These are phyloP conservation scores for Caenorhabditis auriculariae DNA, from an alignment of 2,888 invertebrate genomes.

Conservation along the genomic window DNA sequence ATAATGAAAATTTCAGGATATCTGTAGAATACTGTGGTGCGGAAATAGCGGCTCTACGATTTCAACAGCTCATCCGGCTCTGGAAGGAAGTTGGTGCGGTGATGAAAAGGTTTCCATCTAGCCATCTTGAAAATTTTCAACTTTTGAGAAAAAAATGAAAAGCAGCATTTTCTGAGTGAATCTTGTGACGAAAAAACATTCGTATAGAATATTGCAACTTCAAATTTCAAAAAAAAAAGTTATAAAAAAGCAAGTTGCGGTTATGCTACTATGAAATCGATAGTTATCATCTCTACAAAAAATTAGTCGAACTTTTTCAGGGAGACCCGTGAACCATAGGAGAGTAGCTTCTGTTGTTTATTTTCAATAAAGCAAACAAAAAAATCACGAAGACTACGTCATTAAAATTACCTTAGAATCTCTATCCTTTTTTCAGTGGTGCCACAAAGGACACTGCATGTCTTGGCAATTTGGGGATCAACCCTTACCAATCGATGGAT, in stretches of 20 bases:
- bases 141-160: neutral
- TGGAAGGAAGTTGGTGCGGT: slow-evolving; percentile 63
- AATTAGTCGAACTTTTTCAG: too few relatives aligned
- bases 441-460: slow-evolving; percentile 57
- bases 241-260: too few relatives aligned
- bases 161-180: too few relatives aligned
- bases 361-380: too few relatives aligned
- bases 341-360: too few relatives aligned
- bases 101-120: slow-evolving; percentile 47
- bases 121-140: neutral
- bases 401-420: too few relatives aligned
- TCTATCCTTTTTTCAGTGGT: slow-evolving; percentile 62
- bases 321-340: too few relatives aligned
- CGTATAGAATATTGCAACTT: too few relatives aligned
- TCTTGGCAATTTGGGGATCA: slow-evolving; percentile 43
- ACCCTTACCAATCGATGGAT: slow-evolving; percentile 49
- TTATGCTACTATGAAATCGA: too few relatives aligned
- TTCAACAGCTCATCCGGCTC: slow-evolving; percentile 63
- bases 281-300: too few relatives aligned
- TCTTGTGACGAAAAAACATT: too few relatives aligned
- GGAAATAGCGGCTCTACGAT: slow-evolving; percentile 63
- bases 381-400: too few relatives aligned
- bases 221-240: neutral
- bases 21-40: slow-evolving; percentile 63
- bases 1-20: slow-evolving; percentile 46